These are phyloP conservation scores for Drosophila antonietae DNA, from an alignment of 2,888 invertebrate genomes.

Conservation along the genomic window DNA sequence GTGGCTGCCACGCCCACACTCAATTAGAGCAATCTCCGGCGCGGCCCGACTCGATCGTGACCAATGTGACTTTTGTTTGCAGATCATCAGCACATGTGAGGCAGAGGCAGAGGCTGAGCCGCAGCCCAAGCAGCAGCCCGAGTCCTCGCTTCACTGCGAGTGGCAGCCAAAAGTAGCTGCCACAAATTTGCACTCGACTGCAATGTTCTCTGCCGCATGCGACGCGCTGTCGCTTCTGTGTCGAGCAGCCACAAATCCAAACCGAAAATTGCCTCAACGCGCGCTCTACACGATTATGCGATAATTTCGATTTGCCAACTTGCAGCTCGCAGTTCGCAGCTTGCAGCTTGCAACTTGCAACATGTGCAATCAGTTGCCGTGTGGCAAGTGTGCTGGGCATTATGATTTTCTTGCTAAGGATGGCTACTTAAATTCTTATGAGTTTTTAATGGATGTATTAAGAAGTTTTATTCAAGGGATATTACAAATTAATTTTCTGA, in stretches of 20 bases:
- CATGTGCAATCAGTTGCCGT: constrained; percentile 63
- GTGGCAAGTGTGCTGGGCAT: neutral
- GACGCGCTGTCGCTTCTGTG: constrained; percentile 55
- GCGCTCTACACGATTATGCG: constrained; percentile 61
- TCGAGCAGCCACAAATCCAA: constrained; percentile 23
- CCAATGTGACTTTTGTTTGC: constrained; percentile 60
- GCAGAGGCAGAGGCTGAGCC: neutral
- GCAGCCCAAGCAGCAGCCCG: neutral
- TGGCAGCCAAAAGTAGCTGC: constrained; percentile 50
- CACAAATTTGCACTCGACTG: constrained; percentile 71
- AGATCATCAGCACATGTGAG: constrained; percentile 40
- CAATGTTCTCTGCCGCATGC: constrained; percentile 56
- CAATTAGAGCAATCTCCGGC: constrained; percentile 10
- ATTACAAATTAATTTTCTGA: too few relatives aligned
- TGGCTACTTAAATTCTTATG: too few relatives aligned
- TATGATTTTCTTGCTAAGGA: neutral
- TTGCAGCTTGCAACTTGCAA: constrained; percentile 20
- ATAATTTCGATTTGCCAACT: constrained; percentile 52
- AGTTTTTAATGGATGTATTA: too few relatives aligned
- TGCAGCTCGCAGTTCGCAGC: constrained; percentile 22
- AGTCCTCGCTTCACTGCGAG: constrained; percentile 7
- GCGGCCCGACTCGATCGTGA: constrained; percentile 52
- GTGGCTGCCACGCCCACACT: constrained; percentile 29
- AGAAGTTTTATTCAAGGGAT: too few relatives aligned
- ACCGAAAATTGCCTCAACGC: constrained; percentile 41